Evolutionary conservation across 2,888 invertebrate genomes (phyloP), one percentile per base, ranked within the genome.

Genomic region (Plagiodera versicolora): DNA sequence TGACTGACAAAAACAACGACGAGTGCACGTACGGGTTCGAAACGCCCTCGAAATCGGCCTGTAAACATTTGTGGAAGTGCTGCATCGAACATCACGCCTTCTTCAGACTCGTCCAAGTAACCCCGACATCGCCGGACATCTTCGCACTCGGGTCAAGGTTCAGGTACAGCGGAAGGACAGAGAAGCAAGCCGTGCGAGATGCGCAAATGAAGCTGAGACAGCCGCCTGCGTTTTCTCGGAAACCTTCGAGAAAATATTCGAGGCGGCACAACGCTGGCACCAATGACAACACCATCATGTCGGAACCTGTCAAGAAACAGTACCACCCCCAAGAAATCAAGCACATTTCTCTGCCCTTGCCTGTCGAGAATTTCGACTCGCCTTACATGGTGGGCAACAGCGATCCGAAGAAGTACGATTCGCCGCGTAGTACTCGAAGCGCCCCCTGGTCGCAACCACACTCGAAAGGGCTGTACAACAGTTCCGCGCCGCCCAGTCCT

Each of bases 21-120:
- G 94, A 95, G 70, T 92, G 93, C 77, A 95, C 95, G n/a, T 96
- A 95, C 80, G 95, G 95, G 5, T 97, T 97, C 81, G 95, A 96
- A 82, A 92, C 95, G 19, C 92, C 93, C 49, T 92, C 94, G 59
- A 90, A 94, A 73, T 86, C 92, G 19, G 95, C 95, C 14, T 96
- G 96, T 79, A 94, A 96, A 75, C 96, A 97, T 82, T 84, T 98
- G 70, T 97, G 96, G 95, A 91, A 93, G 72, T 97, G 97, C 81
- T 95, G 95, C 80, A 89, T 95, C 56, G 97, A 97, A 79, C 97
- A 97, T 79, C 96, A 96, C 82, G 91, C 94, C 35, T 94, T 95
- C 83, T 95, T 94, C 83, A 86, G 94, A 62, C 83, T 94, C 72
- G 92, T 94, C 77, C 91, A 92, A 78, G 88, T 89, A 32, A 89